These are phyloP conservation scores for Oxyteleia sp. DNA, from an alignment of 2,888 invertebrate genomes.

Conservation along the genomic window DNA sequence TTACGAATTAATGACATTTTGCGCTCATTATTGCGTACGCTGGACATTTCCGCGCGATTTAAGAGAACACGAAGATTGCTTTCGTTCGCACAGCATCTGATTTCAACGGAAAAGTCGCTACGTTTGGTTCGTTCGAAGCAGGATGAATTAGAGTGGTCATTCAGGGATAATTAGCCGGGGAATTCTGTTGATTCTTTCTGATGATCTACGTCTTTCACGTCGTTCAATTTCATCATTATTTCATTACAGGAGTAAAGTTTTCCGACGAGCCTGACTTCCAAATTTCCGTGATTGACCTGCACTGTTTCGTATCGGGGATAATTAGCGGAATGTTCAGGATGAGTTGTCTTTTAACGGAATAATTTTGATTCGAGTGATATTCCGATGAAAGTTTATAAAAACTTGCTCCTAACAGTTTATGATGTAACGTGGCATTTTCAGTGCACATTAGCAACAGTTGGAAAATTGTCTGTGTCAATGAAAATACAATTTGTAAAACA, in stretches of 20 bases:
- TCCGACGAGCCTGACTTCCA: slow-evolving; percentile 4
- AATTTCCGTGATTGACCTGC: slow-evolving; percentile 31
- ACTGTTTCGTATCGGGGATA: not conserved
- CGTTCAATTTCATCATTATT: too few relatives aligned
- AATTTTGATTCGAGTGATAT: too few relatives aligned
- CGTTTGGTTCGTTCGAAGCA: not conserved
- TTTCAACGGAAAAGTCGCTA: slow-evolving; percentile 33
- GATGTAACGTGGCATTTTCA: too few relatives aligned
- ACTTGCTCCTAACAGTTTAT: too few relatives aligned
- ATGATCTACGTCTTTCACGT: slow-evolving; percentile 4
- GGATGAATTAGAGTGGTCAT: slow-evolving; percentile 16
- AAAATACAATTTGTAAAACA: too few relatives aligned
- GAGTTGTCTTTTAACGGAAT: not conserved
- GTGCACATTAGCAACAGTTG: too few relatives aligned
- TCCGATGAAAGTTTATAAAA: slow-evolving; percentile 1
- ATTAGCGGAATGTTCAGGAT: slow-evolving; percentile 23
- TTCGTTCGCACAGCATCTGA: slow-evolving; percentile 47
- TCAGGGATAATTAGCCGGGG: slow-evolving; percentile 21
- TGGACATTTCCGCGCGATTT: slow-evolving; percentile 43
- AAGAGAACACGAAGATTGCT: slow-evolving; percentile 39
- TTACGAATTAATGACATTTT: slow-evolving; percentile 54
- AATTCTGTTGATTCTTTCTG: slow-evolving; percentile 1
- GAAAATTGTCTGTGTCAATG: too few relatives aligned
- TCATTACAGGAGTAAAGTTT: too few relatives aligned
- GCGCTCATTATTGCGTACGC: slow-evolving; percentile 57